Evolutionary conservation across 64 coral and sea anemone genomes (phyloP).

Genomic region (Montipora efflorescens): DNA sequence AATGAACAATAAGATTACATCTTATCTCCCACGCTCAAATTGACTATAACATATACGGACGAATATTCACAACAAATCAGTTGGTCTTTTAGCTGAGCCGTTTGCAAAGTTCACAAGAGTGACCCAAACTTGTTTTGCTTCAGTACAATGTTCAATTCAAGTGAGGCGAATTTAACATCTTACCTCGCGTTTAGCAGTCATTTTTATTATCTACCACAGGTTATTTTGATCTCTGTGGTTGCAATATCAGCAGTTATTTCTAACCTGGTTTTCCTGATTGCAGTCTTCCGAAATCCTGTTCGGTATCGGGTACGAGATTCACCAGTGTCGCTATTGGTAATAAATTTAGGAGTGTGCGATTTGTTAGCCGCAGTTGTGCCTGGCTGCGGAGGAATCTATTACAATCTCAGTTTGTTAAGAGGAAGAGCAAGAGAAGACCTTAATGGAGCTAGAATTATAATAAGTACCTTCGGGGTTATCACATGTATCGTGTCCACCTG

Average conservation of each 20-base stretch:
- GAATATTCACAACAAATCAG: too few relatives aligned
- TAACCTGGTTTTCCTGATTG: constrained; percentile 9
- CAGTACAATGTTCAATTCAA: background rate
- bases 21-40: too few relatives aligned
- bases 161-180: background rate
- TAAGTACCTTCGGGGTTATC: background rate
- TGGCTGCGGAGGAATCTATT: background rate
- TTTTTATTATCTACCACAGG: background rate
- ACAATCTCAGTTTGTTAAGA: background rate
- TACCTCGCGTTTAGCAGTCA: too few relatives aligned
- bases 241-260: background rate
- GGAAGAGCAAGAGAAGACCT: background rate
- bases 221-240: background rate
- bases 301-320: background rate
- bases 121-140: background rate
- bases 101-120: background rate
- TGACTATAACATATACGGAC: too few relatives aligned
- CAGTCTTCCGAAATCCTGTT: background rate
- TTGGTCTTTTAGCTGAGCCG: too few relatives aligned
- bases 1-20: too few relatives aligned
- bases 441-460: too few relatives aligned
- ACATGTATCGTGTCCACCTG: constrained; percentile 5
- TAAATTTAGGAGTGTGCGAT: background rate
- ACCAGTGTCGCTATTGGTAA: background rate
- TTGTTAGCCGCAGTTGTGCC: background rate